Percentiles rank a stretch among this genome's conserved stretches.
Conservation (phyloP, 2,113 vertebrate species). For the Chaetops frenatus region DNA sequence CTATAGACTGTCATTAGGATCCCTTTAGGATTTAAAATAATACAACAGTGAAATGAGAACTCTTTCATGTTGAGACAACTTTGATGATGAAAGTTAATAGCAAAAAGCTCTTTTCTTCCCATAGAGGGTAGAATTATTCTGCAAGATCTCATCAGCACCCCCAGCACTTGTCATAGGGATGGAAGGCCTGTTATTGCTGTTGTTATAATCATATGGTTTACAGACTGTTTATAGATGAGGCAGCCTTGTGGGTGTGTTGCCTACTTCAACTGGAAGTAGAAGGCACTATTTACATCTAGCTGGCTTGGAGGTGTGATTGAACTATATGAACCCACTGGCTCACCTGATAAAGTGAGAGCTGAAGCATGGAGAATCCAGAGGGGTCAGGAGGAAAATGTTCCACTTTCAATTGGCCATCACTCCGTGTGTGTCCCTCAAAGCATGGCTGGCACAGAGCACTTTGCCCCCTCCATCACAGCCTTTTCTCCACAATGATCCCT, state of each 20-base stretch:
- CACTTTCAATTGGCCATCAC: fast-evolving
- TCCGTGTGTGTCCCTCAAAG: not conserved
- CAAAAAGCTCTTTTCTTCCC: not conserved
- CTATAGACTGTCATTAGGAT: not conserved
- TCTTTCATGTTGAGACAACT: not conserved
- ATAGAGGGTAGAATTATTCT: not conserved
- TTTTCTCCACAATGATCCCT: not conserved
- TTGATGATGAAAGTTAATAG: not conserved
- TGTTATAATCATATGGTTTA: not conserved
- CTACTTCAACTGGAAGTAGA: not conserved
- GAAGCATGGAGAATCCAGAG: not conserved
- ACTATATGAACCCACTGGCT: not conserved
- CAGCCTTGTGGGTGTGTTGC: not conserved
- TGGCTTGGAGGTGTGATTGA: not conserved
- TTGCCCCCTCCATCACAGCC: not conserved
- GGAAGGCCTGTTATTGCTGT: not conserved
- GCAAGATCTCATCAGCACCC: not conserved
- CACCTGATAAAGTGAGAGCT: not conserved
- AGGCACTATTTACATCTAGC: not conserved
- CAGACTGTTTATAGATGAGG: not conserved
- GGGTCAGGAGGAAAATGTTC: not conserved
- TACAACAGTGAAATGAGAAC: not conserved
- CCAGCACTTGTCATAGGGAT: not conserved
- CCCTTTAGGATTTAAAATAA: not conserved
- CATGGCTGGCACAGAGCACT: not conserved